A percentile compares a stretch with the other conserved stretches of the same genome.
Conservation (phyloP, 2,797 vertebrate species). For the Paramormyrops hopkinsi region DNA sequence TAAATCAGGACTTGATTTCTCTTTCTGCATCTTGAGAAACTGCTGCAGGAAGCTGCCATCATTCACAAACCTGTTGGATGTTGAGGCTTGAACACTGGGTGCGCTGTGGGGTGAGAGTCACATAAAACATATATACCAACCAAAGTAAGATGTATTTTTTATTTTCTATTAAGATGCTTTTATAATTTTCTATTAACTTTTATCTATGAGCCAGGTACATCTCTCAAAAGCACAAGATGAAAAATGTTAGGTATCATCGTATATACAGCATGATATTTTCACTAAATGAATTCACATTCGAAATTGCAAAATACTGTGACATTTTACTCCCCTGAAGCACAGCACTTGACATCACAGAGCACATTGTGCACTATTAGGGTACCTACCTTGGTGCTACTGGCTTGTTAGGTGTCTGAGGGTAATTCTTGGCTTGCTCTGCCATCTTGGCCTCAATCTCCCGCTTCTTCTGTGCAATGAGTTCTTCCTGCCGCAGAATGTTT, state of each 20-base stretch:
- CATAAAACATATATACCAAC: neutral
- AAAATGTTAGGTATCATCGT: neutral
- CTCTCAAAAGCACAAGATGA: neutral
- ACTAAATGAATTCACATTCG: neutral
- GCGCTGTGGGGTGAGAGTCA: slow-evolving; percentile 42
- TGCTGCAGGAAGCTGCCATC: slow-evolving; percentile 97
- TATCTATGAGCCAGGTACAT: neutral
- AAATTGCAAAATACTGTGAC: neutral
- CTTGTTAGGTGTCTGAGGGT: slow-evolving; percentile 51
- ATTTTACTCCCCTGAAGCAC: neutral
- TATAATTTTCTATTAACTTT: neutral
- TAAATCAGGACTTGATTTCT: slow-evolving; percentile 62
- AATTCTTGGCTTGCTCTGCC: slow-evolving; percentile 74
- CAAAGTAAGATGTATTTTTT: neutral
- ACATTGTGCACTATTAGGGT: neutral
- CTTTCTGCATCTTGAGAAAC: slow-evolving; percentile 91
- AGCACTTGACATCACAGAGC: neutral
- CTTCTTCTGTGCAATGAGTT: slow-evolving; percentile 93
- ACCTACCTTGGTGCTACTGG: slow-evolving; percentile 60
- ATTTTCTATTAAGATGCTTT: neutral
- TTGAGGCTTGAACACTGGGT: slow-evolving; percentile 51
- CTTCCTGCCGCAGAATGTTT: slow-evolving; percentile 88
- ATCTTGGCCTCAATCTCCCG: slow-evolving; percentile 86
- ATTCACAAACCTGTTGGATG: slow-evolving; percentile 87
- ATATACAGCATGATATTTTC: neutral